phyloP scores from a whole-genome alignment of 2,113 vertebrate species.

The Theristicus caerulescens region DNA sequence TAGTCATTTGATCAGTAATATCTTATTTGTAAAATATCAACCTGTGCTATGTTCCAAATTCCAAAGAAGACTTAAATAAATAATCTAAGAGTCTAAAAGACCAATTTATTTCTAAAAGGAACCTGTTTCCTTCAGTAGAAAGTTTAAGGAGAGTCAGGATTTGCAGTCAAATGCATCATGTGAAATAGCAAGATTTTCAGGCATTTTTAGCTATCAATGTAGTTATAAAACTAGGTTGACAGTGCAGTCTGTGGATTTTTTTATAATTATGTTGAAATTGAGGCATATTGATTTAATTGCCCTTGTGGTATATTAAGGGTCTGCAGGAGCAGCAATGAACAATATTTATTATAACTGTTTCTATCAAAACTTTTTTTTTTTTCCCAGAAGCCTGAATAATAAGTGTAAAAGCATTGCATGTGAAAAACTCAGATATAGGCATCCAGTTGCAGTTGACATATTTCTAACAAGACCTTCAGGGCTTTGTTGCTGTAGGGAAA shows the following conservation, averaged over 20 bases:
- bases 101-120: not conserved
- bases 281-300: not conserved
- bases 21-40: not conserved
- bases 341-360: not conserved
- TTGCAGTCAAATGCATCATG: not conserved
- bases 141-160: not conserved
- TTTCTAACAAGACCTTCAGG: constrained; percentile 28
- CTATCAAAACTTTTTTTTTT: not conserved
- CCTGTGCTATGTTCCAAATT: not conserved
- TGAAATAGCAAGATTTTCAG: not conserved
- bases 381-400: not conserved
- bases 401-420: not conserved
- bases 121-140: not conserved
- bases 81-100: not conserved
- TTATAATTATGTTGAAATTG: not conserved
- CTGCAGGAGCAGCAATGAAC: not conserved
- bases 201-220: not conserved
- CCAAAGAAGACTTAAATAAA: not conserved
- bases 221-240: not conserved
- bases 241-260: not conserved
- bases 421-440: not conserved
- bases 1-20: not conserved
- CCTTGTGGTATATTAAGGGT: not conserved
- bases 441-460: not conserved
- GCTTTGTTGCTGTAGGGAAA: not conserved